phyloP scores from a whole-genome alignment of 1,140 invertebrate genomes.

The Temnothorax nylanderi region DNA sequence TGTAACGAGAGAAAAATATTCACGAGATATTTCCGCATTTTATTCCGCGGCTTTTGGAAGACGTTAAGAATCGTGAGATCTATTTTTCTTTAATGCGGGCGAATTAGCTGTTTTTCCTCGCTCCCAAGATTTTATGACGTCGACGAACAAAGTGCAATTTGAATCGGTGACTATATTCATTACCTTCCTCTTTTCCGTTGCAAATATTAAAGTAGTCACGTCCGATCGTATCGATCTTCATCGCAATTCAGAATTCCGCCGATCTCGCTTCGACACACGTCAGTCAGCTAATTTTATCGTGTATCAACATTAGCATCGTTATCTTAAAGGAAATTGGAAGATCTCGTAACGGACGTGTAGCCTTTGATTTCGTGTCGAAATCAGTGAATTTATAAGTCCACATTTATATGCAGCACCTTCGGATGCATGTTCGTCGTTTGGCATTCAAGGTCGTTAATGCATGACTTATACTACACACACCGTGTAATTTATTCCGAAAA shows the following conservation, averaged over 20 bases:
- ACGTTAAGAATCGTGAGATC: slow-evolving; percentile 5
- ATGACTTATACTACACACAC: slow-evolving; percentile 21
- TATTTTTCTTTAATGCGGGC: not conserved
- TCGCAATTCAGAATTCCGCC: slow-evolving; percentile 16
- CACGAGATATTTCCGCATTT: not conserved
- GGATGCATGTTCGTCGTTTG: slow-evolving; percentile 14
- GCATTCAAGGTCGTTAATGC: slow-evolving; percentile 40
- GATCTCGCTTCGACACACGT: not conserved
- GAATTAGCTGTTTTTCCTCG: not conserved
- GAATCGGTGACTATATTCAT: slow-evolving; percentile 22
- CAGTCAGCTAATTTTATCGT: slow-evolving; percentile 25
- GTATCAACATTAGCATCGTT: not conserved
- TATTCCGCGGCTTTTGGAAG: not conserved
- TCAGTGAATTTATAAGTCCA: slow-evolving; percentile 7
- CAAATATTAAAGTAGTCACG: not conserved
- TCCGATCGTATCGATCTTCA: not conserved
- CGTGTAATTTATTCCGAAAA: not conserved
- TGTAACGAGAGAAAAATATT: slow-evolving; percentile 5
- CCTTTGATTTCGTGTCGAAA: slow-evolving; percentile 1
- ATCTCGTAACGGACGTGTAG: not conserved
- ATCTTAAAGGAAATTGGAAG: slow-evolving; percentile 16
- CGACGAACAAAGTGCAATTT: slow-evolving; percentile 24
- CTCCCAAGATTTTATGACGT: not conserved
- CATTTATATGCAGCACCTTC: slow-evolving; percentile 22
- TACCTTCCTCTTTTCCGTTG: not conserved